A percentile compares a stretch with the other conserved stretches of the same genome.
phyloP scores from a whole-genome alignment of 2,888 invertebrate species.

The Tinea semifulvella region DNA sequence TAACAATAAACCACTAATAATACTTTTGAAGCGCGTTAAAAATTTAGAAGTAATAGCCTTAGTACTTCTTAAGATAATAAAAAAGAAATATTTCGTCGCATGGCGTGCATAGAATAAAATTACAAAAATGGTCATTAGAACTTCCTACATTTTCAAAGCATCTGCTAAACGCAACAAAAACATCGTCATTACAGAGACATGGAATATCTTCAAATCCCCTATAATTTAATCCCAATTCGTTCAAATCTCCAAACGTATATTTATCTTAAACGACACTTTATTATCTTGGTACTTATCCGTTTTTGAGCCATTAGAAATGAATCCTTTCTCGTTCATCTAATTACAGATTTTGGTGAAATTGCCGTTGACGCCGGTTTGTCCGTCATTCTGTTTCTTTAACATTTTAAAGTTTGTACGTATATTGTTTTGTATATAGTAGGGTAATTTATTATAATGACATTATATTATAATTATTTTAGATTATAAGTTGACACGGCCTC shows the following conservation, averaged over 20 bases:
- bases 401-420: no score
- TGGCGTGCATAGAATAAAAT: not conserved
- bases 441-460: no score
- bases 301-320: slow-evolving; percentile 57
- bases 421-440: no score
- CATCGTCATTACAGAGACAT: slow-evolving; percentile 11
- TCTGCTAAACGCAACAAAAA: slow-evolving; percentile 13
- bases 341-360: slow-evolving; percentile 47
- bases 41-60: no score
- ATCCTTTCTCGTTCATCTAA: slow-evolving; percentile 31
- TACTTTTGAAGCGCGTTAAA: no score
- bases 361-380: slow-evolving; percentile 33
- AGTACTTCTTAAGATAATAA: no score
- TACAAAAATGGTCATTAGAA: not conserved
- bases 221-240: slow-evolving; percentile 32
- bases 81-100: not conserved
- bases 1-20: no score
- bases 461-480: no score
- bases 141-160: not conserved
- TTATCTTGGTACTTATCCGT: slow-evolving; percentile 53
- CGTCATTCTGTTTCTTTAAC: no score
- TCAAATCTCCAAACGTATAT: slow-evolving; percentile 37
- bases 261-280: slow-evolving; percentile 65
- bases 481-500: no score
- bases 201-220: slow-evolving; percentile 27